Conservation (phyloP, 2,113 vertebrate genomes). For the Onychostoma macrolepis region DNA sequence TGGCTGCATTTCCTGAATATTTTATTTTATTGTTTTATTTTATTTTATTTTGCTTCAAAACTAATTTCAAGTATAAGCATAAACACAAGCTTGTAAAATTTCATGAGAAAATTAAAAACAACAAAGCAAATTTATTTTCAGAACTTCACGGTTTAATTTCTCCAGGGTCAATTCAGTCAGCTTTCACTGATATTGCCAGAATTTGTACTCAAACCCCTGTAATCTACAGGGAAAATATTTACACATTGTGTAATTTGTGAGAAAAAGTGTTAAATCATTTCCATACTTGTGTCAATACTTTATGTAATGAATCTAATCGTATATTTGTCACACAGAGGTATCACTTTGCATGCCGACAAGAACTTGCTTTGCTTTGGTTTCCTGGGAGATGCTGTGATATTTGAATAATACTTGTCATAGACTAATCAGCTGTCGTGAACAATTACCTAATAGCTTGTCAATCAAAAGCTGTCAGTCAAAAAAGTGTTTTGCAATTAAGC, state of each 20-base stretch:
- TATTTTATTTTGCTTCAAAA: not conserved
- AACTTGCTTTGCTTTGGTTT: constrained; percentile 69
- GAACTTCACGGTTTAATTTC: not conserved
- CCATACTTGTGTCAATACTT: constrained; percentile 56
- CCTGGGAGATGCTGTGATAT: constrained; percentile 68
- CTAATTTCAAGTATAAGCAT: not conserved
- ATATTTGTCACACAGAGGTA: constrained; percentile 60
- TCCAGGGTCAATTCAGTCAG: not conserved
- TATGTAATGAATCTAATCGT: constrained; percentile 60
- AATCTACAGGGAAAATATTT: constrained; percentile 61
- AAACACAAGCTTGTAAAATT: not conserved
- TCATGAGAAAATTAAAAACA: not conserved
- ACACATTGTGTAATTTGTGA: constrained; percentile 58
- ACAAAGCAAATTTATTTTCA: not conserved
- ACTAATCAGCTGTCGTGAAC: constrained; percentile 78
- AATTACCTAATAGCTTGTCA: constrained; percentile 83
- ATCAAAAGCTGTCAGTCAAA: constrained; percentile 78
- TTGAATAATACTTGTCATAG: constrained; percentile 72
- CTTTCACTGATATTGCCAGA: constrained; percentile 26
- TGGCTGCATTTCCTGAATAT: not conserved
- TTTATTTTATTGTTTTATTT: not conserved
- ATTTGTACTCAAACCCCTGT: constrained; percentile 46
- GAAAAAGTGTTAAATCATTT: constrained; percentile 61
- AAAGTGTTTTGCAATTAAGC: constrained; percentile 70
- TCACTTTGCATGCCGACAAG: constrained; percentile 68